Evolutionary conservation across 2,797 vertebrate species (phyloP).

Genomic region (Tapirus indicus): DNA sequence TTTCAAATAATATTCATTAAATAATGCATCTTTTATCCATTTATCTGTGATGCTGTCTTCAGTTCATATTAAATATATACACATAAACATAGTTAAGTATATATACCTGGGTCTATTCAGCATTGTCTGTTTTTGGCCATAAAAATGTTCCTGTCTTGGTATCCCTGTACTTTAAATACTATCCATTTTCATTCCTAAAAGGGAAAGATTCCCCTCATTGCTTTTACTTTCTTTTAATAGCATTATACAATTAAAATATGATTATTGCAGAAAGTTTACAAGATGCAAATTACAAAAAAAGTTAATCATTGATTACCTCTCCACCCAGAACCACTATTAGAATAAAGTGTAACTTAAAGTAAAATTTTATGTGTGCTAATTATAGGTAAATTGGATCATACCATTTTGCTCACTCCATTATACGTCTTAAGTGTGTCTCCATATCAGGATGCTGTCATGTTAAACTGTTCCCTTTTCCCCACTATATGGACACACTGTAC

Average conservation of each 20-base stretch:
- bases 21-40: not conserved
- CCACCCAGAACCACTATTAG: not conserved
- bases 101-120: not conserved
- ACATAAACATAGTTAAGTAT: not conserved
- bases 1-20: not conserved
- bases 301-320: not conserved
- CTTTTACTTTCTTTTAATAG: not conserved
- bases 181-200: not conserved
- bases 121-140: not conserved
- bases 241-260: not conserved
- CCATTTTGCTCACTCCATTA: not conserved
- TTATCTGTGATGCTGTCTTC: not conserved
- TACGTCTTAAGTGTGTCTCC: not conserved
- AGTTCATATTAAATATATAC: not conserved
- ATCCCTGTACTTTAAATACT: not conserved
- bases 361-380: not conserved
- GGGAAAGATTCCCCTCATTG: not conserved
- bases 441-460: too few species aligned
- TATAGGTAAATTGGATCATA: not conserved
- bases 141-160: not conserved
- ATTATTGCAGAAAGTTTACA: not conserved
- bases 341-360: not conserved
- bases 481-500: fast-evolving
- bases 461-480: not conserved
- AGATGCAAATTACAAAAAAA: not conserved